Evolutionary conservation across 1,140 invertebrate species (phyloP), one percentile per base, ranked within the genome.

Genomic region (Drosophila micromelanica): DNA sequence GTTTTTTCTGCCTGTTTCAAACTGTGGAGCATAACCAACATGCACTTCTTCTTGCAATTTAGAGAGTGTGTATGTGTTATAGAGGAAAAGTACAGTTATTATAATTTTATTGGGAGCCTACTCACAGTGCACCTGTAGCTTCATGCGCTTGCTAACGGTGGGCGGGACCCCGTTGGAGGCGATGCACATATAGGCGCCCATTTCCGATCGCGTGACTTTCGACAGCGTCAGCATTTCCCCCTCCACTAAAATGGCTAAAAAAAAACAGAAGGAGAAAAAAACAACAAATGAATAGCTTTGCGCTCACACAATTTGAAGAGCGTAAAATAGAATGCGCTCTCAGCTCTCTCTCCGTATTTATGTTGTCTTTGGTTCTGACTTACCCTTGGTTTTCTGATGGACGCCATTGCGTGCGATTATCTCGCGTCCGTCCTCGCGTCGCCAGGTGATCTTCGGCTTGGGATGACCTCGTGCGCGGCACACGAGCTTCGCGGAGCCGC

Each of bases 391-490:
- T n/a, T n/a, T n/a, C n/a, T n/a, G n/a, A n/a, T n/a, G n/a, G n/a
- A n/a, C n/a, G n/a, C n/a, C 94, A 71, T 94, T 94, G 79, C 96
- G 94, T 17, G 96, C 94, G 40, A 97, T 96, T 43, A 98, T 97
- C 57, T 96, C 95, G 5, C 95, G 94, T 1, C 96, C 96, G 90
- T 98, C 97, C 92, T 98, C 97, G 46, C 97, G 94, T 56, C 95
- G 94, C 97, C 97, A 98, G 5, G 95, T 93, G 60, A 98, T 96
- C 70, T 95, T 95, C 0, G 97, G 97, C 62, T 95, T 95, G 3
- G 96, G 96, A 91, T 96, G 96, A 0, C 97, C 97, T 38, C 95
- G 93, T 0, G 97, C 97, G 80, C 96, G 96, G 92, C 97, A 98
- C 15, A 95, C 94, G 54, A 98, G 93, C 82, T 97, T 97, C 3